Conservation (phyloP, 2,888 invertebrate species). For the Sinelater perroti region DNA sequence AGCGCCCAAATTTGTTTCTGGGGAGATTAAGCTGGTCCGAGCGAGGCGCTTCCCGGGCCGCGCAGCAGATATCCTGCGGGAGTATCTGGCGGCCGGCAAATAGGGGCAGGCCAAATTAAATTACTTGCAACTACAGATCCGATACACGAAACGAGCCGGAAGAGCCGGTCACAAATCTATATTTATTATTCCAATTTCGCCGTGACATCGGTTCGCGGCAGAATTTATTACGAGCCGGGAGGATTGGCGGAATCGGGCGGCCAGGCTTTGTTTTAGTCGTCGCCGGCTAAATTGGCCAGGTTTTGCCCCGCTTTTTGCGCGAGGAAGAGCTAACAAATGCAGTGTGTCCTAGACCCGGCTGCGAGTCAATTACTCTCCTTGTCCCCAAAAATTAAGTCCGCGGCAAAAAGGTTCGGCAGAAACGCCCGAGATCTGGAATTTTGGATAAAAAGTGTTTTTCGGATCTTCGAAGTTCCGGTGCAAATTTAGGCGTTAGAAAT, state of each 20-base stretch:
- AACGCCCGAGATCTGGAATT: no score
- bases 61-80: constrained; percentile 11
- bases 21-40: constrained; percentile 17
- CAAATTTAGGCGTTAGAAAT: no score
- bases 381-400: not conserved
- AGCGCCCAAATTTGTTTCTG: constrained; percentile 17
- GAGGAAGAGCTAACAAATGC: not conserved
- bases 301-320: not conserved
- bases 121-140: constrained; percentile 10
- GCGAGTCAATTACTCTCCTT: not conserved
- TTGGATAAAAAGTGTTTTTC: no score
- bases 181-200: constrained; percentile 17
- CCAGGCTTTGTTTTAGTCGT: constrained; percentile 3
- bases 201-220: not conserved
- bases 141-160: not conserved
- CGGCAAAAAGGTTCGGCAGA: no score
- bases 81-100: constrained; percentile 22
- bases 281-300: not conserved
- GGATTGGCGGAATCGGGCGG: not conserved
- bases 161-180: constrained; percentile 11
- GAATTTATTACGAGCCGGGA: constrained; percentile 8
- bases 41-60: constrained; percentile 20
- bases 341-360: not conserved
- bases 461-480: no score
- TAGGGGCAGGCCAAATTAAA: constrained; percentile 25